Conservation (phyloP, 2,797 vertebrate genomes). For the Hydrocynus forskahlii region DNA sequence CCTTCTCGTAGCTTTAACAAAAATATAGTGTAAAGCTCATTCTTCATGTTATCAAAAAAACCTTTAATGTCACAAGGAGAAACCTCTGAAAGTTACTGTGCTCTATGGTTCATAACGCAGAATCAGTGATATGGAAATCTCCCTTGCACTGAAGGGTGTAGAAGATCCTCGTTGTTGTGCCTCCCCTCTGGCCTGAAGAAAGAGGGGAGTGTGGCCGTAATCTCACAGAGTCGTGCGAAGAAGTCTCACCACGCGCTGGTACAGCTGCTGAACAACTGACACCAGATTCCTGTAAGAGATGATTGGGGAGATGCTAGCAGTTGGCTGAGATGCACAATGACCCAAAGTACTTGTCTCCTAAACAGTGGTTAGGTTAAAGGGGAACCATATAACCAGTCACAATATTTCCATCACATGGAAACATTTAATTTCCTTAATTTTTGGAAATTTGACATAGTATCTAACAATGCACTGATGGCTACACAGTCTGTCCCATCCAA, state of each 20-base stretch:
- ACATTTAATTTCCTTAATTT: too few species aligned
- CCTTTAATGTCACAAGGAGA: background rate
- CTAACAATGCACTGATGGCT: too few species aligned
- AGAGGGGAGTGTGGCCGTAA: background rate
- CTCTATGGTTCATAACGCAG: slow-evolving; percentile 18
- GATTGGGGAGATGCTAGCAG: background rate
- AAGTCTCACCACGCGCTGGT: slow-evolving; percentile 71
- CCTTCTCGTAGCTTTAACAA: background rate
- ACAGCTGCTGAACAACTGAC: slow-evolving; percentile 74
- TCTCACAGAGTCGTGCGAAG: slow-evolving; percentile 70
- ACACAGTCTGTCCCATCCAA: too few species aligned
- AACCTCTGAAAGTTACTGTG: background rate
- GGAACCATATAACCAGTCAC: too few species aligned
- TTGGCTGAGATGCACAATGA: background rate
- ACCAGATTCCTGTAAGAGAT: slow-evolving; percentile 68
- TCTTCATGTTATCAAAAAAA: background rate
- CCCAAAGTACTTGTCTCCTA: background rate
- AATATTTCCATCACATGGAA: too few species aligned
- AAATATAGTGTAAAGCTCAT: background rate
- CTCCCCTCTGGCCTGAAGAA: slow-evolving; percentile 16
- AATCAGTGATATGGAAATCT: slow-evolving; percentile 18
- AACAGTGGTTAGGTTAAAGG: too few species aligned
- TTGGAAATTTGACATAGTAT: too few species aligned
- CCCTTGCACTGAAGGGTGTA: slow-evolving; percentile 3
- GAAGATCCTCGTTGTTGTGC: background rate